Percentiles rank a stretch among this genome's conserved stretches.
These are phyloP conservation scores for Bellardia bayeri DNA, from an alignment of 2,888 invertebrate genomes.

Conservation along the genomic window DNA sequence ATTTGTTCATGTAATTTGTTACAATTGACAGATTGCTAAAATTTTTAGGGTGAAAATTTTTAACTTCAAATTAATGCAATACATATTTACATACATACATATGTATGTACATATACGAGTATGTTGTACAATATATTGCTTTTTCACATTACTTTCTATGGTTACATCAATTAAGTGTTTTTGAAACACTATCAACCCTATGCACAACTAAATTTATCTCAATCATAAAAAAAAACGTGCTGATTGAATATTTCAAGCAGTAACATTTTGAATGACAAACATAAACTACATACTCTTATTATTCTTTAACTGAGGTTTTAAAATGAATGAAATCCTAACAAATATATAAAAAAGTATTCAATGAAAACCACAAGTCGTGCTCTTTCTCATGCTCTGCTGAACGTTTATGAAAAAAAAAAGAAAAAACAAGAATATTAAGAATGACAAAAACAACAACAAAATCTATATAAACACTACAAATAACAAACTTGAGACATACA, in stretches of 20 bases:
- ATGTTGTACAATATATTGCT: too few species aligned
- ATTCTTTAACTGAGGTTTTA: conserved; percentile 37
- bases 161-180: conserved; percentile 12
- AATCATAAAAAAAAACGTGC: conserved; percentile 5
- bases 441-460: neutral
- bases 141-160: neutral
- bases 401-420: conserved; percentile 25
- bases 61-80: too few species aligned
- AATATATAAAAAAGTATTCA: conserved; percentile 45
- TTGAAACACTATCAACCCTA: neutral
- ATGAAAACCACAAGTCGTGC: conserved; percentile 66
- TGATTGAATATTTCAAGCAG: conserved; percentile 42
- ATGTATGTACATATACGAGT: too few species aligned
- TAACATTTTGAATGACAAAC: conserved; percentile 51
- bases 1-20: too few species aligned
- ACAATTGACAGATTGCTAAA: too few species aligned
- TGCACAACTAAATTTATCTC: neutral
- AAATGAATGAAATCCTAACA: conserved; percentile 46
- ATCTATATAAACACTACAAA: conserved; percentile 48
- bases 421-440: conserved; percentile 12
- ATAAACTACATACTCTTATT: conserved; percentile 20
- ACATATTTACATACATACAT: too few species aligned
- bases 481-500: conserved; percentile 63
- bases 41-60: too few species aligned
- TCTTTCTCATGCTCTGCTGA: conserved; percentile 63